Base-by-base conservation (phyloP, 2,113 vertebrate genomes). In the Motacilla alba region DNA sequence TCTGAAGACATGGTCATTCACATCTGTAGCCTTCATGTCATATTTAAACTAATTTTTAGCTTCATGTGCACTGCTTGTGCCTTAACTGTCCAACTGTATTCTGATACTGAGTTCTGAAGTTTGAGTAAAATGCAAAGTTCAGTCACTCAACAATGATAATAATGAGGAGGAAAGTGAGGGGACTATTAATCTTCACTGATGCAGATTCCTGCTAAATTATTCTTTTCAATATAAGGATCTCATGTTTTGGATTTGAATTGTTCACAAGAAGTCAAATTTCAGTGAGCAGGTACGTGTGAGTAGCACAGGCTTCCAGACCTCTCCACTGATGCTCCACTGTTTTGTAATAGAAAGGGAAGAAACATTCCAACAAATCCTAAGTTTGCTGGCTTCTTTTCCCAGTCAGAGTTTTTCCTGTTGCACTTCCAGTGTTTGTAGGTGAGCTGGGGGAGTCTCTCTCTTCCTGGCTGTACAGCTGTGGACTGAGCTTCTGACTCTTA, bases 121-220 rank as follows among this genome's bases (percentile, higher is more conserved):
- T 78, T 11, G 52, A 60, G 13, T 69, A 60, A 88, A 88, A 70
- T 35, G 18, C 18, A 9, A 56, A 62, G 62, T 33, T 53, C 21
- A 33, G 0, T 64, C 30, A 16, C n/a, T 74, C 33, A 81, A 1
- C 0, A 2, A 1, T 31, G 41, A 39, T 70, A 22, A 82, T 12
- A 58, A 31, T 20, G 55, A 90, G 43, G 30, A 55, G 37, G 17
- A 39, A 66, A 20, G 21, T 0, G 0, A 72, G 15, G 22, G 26
- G 7, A 55, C 3, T 10, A 3, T 37, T 75, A 7, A n/a, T 79
- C 52, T 67, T 83, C 15, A 16, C 21, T 56, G 52, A 8, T 31
- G 20, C 26, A 46, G 37, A 28, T 79, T 66, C 9, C 80, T 93
- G 21, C 27, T 62, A 18, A 39, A 53, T 46, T 15, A 3, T 35